Evolutionary conservation across 2,113 vertebrate species (phyloP), one percentile per base, ranked within the genome.

Genomic region (Corythornis cristatus): DNA sequence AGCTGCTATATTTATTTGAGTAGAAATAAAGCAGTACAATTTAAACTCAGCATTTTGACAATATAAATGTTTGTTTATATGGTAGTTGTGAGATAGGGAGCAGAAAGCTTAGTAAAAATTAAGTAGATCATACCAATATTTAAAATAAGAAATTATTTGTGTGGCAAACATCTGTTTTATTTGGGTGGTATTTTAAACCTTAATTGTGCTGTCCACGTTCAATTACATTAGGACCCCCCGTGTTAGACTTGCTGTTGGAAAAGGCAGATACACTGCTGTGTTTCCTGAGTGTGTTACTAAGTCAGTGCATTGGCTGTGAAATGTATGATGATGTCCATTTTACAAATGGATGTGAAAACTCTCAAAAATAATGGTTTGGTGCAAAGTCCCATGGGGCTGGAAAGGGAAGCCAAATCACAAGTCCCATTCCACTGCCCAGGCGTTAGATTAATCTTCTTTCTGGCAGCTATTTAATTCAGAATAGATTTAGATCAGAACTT

Each of bases 401-500:
- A 65, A 81, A 31, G 6, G 51, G 20, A 86, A 94, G 54, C 60
- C 96, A 94, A 81, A 53, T 92, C 85, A 83, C 66, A 78, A 89
- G 87, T 89, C 82, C 93, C 45, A 43, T 93, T 96, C 82, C 87
- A 72, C 56, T 90, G 91, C 73, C 75, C 79, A 75, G 94, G 68
- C 60, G 0, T 83, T 92, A 91, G 91, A 96, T 96, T 91, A 95
- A 96, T 93, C 86, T 89, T 89, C 76, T 96, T 60, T 88, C 87
- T 93, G 94, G 94, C 91, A 95, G 89, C 87, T 96, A 71, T 95
- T 96, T 95, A 96, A 96, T 95, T 95, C 91, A 93, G 82, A 98
- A 98, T 98, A 98, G 98, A 98, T 96, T 95, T 96, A 95, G 82
- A 95, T 98, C 98, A 98, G 98, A 98, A 97, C 97, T 97, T 98